Conservation (phyloP, 2,113 vertebrate species). For the Actenoides lindsayi region DNA sequence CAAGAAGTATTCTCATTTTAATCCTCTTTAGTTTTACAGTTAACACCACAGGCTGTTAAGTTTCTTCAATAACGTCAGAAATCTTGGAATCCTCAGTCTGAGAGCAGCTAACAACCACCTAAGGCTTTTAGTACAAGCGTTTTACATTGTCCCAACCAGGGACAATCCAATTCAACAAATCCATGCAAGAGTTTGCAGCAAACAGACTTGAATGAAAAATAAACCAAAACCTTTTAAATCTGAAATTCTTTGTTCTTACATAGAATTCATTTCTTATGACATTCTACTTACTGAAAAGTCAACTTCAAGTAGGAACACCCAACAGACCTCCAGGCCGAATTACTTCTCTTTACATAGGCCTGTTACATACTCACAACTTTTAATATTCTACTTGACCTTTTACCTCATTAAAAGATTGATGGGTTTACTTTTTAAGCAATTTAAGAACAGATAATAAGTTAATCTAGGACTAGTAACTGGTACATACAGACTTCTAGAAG, state of each 20-base stretch:
- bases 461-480: conserved; percentile 48
- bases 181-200: not conserved
- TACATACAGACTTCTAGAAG: conserved; percentile 31
- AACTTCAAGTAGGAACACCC: not conserved
- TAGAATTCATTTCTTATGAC: not conserved
- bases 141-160: not conserved
- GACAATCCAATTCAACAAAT: not conserved
- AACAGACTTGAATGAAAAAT: not conserved
- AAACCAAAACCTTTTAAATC: not conserved
- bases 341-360: not conserved
- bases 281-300: not conserved
- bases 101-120: not conserved
- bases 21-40: conserved; percentile 23
- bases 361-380: conserved; percentile 13
- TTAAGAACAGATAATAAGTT: conserved; percentile 64
- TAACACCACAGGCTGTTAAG: not conserved
- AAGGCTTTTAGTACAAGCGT: not conserved
- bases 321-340: not conserved
- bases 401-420: conserved; percentile 59
- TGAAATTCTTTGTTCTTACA: not conserved
- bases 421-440: conserved; percentile 53
- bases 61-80: not conserved
- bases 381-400: conserved; percentile 51
- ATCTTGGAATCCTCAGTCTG: not conserved
- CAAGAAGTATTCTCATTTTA: not conserved